Evolutionary conservation across 2,113 vertebrate species (phyloP), one percentile per base, ranked within the genome.

Genomic region (Crotalus tigris): DNA sequence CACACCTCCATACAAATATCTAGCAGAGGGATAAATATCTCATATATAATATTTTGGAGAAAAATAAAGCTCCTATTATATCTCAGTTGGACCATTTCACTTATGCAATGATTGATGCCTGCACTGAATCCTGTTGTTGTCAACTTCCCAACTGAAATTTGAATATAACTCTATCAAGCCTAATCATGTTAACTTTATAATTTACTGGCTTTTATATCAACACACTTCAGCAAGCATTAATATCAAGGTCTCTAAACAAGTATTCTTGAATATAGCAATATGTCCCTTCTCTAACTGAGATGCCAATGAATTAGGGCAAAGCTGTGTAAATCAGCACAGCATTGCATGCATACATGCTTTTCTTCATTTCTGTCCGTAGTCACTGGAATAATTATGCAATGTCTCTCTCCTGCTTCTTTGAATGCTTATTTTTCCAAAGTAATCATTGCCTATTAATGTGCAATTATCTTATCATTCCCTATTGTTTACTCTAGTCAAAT

Each of bases 381-480:
- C 93, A 87, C 91, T 94, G 91, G 93, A 94, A 95, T 96, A 94
- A 95, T 94, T 94, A 94, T 94, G 95, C 58, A 87, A 92, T 95
- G 90, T 39, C 91, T 92, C 93, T 94, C 91, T 90, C 15, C 49
- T 33, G n/a, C 86, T 90, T 11, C 87, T 95, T 95, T 94, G 95
- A 96, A 55, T 95, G 0, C 94, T 93, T 95, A 93, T 96, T 64
- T 94, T 94, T 93, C 86, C 94, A 91, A 95, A 95, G 92, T 81
- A 64, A 93, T 95, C 93, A 59, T 93, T 94, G 12, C 85, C 89
- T 92, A 95, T 96, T 95, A 96, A 96, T 85, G 29, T 87, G 75
- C 7, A 93, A 92, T 94, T 94, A 94, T 93, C 85, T 96, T 93
- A 95, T 93, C 46, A 94, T 75, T 95, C 89, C 33, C 69, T 88